Evolutionary conservation across 2,888 invertebrate species (phyloP).

Genomic region (Epistrophella euchroma): DNA sequence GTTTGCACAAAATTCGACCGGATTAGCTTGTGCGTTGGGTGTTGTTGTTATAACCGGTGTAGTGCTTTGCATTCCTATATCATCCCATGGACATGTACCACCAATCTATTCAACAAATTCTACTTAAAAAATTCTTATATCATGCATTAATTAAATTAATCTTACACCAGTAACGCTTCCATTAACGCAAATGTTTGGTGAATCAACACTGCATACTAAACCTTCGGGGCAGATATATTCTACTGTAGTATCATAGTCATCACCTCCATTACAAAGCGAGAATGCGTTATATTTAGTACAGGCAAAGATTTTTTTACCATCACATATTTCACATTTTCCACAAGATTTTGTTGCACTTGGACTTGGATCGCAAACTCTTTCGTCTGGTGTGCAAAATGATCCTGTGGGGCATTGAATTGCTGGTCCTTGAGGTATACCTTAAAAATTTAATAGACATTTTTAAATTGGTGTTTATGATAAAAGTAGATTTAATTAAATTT

Average conservation of each 20-base stretch:
- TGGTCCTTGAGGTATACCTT: conserved; percentile 15
- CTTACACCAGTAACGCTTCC: conserved; percentile 22
- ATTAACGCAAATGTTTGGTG: conserved; percentile 37
- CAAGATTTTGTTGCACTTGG: background rate
- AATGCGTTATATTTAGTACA: conserved; percentile 23
- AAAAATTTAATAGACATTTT: background rate
- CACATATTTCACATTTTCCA: conserved; percentile 6
- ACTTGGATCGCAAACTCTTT: conserved; percentile 3
- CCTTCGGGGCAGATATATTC: conserved; percentile 20
- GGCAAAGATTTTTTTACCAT: background rate
- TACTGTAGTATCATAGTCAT: fast-evolving
- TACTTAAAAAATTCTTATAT: background rate
- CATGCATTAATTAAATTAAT: no score
- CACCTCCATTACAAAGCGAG: conserved; percentile 7
- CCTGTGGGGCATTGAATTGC: conserved; percentile 9
- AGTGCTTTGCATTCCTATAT: background rate
- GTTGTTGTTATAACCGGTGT: conserved; percentile 10
- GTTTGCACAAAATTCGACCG: conserved; percentile 12
- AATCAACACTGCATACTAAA: conserved; percentile 29
- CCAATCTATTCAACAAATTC: conserved; percentile 15
- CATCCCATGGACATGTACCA: conserved; percentile 35
- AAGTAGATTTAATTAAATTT: no score
- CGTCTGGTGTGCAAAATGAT: conserved; percentile 25
- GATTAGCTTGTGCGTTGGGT: conserved; percentile 1
- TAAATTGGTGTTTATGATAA: no score